These are phyloP conservation scores for Danio rerio DNA, from an alignment of 2,113 vertebrate species.

Conservation along the genomic window GRCz12tu NC_133199.1:20656001-20656500, in stretches of 20 bases:
- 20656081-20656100: too few species aligned
- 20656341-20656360: neutral
- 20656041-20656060: too few species aligned
- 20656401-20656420: slow-evolving; percentile 29
- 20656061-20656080: too few species aligned
- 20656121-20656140: neutral
- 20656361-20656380: slow-evolving; percentile 13
- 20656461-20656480: neutral
- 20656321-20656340: neutral
- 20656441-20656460: slow-evolving; percentile 21
- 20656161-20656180: neutral
- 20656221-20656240: neutral
- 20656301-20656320: neutral
- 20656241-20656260: neutral
- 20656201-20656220: neutral
- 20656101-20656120: neutral
- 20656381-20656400: slow-evolving; percentile 6
- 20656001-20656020: too few species aligned
- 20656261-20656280: neutral
- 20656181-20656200: neutral
- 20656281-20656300: neutral
- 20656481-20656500: slow-evolving; percentile 40
- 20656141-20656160: neutral
- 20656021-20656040: too few species aligned
- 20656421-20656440: slow-evolving; percentile 27